Conservation (phyloP, 2,888 invertebrate genomes). For the Hartigia nigra region DNA sequence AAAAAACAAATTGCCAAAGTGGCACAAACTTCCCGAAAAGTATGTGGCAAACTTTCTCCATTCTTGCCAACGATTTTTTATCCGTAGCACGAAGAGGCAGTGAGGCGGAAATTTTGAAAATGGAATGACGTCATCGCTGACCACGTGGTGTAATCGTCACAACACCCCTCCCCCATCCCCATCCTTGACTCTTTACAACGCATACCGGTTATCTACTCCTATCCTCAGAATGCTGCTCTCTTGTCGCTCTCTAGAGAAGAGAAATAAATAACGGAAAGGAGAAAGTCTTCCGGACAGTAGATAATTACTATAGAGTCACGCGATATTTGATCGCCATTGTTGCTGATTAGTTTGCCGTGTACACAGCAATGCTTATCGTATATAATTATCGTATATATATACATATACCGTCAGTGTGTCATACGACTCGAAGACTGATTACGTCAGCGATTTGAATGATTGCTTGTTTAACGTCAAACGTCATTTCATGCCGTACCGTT, state of each 20-base stretch:
- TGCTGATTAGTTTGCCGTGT: not conserved
- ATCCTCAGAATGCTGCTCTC: not conserved
- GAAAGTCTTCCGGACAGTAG: not conserved
- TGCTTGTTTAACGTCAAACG: not conserved
- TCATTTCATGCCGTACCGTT: not conserved
- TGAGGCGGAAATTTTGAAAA: not conserved
- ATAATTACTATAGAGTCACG: not conserved
- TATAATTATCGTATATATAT: not conserved
- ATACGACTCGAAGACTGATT: not conserved
- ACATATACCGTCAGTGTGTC: not conserved
- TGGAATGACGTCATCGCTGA: not conserved
- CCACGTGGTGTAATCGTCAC: not conserved
- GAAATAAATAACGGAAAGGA: not conserved
- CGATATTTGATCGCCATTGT: not conserved
- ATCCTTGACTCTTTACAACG: not conserved
- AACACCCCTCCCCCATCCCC: not conserved
- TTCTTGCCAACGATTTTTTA: conserved; percentile 51
- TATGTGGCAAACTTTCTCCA: conserved; percentile 55
- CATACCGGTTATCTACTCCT: not conserved
- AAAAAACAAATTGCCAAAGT: conserved; percentile 25
- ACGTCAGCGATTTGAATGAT: not conserved
- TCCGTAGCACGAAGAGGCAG: conserved; percentile 17
- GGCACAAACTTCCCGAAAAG: conserved; percentile 40
- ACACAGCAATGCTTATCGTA: not conserved
- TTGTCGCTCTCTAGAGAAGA: not conserved